Evolutionary conservation across 2,888 invertebrate species (phyloP), one percentile per base, ranked within the genome.

Genomic region (Biston stratarius): DNA sequence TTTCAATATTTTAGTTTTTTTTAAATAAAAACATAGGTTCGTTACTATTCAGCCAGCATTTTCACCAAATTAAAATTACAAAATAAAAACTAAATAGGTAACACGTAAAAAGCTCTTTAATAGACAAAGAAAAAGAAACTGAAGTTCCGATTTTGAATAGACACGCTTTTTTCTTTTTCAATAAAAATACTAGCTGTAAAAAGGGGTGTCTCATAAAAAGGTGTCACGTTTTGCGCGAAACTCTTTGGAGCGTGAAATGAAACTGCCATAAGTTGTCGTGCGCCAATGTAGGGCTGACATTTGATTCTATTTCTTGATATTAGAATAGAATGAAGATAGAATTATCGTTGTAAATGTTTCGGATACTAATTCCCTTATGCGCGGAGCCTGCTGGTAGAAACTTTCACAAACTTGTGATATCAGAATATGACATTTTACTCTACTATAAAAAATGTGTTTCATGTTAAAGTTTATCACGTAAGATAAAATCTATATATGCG

Each of bases 221-320:
- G 68, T 71, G 67, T 70, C 69, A 69, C 78, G 77, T 82, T 82
- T 81, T 80, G 82, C 77, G 78, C 73, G 79, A 81, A 76, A 76
- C 62, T 72, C 74, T 55, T 40, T 73, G 72, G 71, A 78, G 74
- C 83, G 83, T 81, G 84, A 85, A 86, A 86, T 85, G 79, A 82
- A 74, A 75, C 73, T 78, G 77, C 76, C 78, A 73, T 36, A 40
- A 24, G 45, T 60, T 64, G 68, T 69, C 67, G 71, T 62, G 67
- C 65, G 67, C 60, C 62, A 48, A 49, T 0, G 63, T 70, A 74
- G 75, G 74, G 75, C 69, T 72, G 68, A 36, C 66, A 12, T 40
- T 48, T 24, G 47, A 44, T 57, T 51, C 42, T 42, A 49, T 62
- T 47, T 36, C 14, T 61, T 45, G 52, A 53, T 61, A 9, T 7